Percentiles rank a stretch among this genome's conserved stretches.
These are phyloP conservation scores for Acleris holmiana DNA, from an alignment of 2,888 invertebrate species.

Conservation along the genomic window DNA sequence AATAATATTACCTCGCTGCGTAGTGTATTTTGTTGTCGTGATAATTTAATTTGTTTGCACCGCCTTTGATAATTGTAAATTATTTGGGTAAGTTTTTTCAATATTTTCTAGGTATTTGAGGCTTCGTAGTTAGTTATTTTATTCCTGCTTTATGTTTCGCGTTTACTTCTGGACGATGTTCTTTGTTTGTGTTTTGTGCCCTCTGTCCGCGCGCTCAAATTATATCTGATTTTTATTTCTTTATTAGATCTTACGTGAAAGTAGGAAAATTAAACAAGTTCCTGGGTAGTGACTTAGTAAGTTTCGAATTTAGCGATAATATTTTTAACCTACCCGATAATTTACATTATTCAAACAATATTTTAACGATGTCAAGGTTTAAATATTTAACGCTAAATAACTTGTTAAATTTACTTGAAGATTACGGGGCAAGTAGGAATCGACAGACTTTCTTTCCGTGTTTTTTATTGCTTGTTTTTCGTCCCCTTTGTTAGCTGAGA, in stretches of 20 bases:
- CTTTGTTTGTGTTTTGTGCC: constrained; percentile 30
- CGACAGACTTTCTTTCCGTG: no score
- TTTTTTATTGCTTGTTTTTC: no score
- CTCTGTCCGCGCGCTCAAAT: constrained; percentile 14
- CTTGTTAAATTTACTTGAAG: no score
- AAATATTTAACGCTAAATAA: no score
- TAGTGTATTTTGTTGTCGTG: background rate
- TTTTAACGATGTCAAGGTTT: no score
- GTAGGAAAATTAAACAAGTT: background rate
- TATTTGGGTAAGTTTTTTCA: constrained; percentile 10
- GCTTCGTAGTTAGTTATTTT: background rate
- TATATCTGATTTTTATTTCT: constrained; percentile 16
- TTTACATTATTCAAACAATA: no score
- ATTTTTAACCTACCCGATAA: no score
- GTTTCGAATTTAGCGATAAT: background rate
- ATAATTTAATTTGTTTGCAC: constrained; percentile 20
- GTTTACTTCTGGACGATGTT: constrained; percentile 8
- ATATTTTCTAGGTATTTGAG: background rate
- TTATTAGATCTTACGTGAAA: constrained; percentile 1
- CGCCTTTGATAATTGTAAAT: background rate
- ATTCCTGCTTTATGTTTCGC: background rate
- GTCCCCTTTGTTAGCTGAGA: no score
- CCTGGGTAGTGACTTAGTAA: background rate
- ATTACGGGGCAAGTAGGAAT: no score
- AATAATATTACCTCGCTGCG: no score